phyloP scores from a whole-genome alignment of 2,113 vertebrate species.

The Alligator sinensis region DNA sequence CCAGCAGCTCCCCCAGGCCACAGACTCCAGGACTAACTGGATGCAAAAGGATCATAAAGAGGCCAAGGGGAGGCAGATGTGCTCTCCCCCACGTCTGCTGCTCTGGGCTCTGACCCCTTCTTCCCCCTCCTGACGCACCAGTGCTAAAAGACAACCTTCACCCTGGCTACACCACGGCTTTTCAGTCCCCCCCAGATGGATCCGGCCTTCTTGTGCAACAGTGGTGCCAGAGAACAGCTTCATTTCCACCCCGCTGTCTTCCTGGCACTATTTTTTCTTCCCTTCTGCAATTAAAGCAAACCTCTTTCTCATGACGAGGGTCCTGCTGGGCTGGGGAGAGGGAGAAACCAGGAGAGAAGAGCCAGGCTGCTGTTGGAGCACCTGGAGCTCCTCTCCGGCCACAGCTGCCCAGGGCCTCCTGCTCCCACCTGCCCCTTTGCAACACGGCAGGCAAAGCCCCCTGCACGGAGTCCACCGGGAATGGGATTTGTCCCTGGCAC shows the following conservation, averaged over 20 bases:
- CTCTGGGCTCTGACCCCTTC: too few relatives aligned
- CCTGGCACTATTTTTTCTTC: slow-evolving; percentile 41
- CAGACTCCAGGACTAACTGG: too few relatives aligned
- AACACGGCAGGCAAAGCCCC: rapidly evolving
- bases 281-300: slow-evolving; percentile 26
- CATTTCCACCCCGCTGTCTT: neutral
- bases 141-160: too few relatives aligned
- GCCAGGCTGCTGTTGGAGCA: rapidly evolving
- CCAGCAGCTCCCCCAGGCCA: too few relatives aligned
- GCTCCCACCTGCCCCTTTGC: neutral
- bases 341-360: rapidly evolving
- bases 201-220: neutral
- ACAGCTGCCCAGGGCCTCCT: neutral
- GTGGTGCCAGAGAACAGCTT: neutral
- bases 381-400: rapidly evolving
- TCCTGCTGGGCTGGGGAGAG: neutral
- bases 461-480: neutral
- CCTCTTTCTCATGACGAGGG: neutral
- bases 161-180: neutral
- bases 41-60: too few relatives aligned
- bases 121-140: too few relatives aligned
- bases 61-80: neutral
- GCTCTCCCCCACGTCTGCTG: too few relatives aligned
- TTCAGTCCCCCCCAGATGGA: neutral
- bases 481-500: neutral